Conservation (phyloP, 2,888 invertebrate genomes). For the Mechanitis messenoides region DNA sequence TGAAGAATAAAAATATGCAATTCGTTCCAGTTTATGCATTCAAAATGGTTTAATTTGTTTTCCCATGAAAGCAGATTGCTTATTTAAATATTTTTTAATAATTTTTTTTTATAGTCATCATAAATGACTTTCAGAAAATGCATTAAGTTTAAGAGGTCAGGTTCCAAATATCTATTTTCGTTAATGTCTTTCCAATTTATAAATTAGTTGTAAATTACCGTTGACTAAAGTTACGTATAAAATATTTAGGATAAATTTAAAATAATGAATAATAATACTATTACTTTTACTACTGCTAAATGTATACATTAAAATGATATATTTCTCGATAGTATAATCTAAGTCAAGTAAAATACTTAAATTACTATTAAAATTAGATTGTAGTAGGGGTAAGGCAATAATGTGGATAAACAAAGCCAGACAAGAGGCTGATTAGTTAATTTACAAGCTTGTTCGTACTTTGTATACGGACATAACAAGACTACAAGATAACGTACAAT, state of each 20-base stretch:
- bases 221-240: background rate
- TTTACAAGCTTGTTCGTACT: background rate
- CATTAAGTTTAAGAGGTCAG: background rate
- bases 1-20: background rate
- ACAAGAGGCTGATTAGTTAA: slow-evolving; percentile 2
- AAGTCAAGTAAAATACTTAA: no score
- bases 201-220: background rate
- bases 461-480: background rate
- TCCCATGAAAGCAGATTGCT: no score
- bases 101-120: background rate
- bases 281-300: no score
- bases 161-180: background rate
- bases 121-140: background rate
- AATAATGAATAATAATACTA: no score
- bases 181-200: background rate
- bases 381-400: background rate
- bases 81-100: background rate
- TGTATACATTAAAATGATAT: no score
- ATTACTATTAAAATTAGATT: no score
- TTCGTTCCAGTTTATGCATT: slow-evolving; percentile 1
- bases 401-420: background rate
- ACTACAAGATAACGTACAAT: background rate
- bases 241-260: no score
- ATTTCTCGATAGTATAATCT: no score
- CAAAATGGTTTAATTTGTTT: no score